Evolutionary conservation across 2,797 vertebrate genomes (phyloP), one percentile per base, ranked within the genome.

Genomic region (Sarcophilus harrisii): DNA sequence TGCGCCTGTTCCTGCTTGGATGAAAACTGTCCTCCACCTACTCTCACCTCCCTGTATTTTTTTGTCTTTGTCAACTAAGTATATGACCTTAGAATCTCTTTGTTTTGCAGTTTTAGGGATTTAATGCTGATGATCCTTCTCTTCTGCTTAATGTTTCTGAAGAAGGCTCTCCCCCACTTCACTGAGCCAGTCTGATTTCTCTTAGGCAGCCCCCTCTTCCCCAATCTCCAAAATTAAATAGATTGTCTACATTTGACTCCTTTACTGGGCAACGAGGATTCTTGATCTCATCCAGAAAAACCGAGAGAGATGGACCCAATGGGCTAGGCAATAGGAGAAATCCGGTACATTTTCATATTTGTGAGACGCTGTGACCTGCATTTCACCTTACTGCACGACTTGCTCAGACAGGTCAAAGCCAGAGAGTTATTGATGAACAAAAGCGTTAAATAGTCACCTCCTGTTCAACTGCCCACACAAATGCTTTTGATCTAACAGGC

Each of bases 391-490:
- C 98, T 98, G 98, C 98, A 98, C 96, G 96, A 98, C 99, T 99
- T 99, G 99, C 99, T 99, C 99, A 99, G 99, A 99, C 99, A 99
- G 99, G 99, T 99, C 99, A 99, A 99, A 99, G 99, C 99, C 99
- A 99, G 99, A 98, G 98, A 99, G 99, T 99, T 99, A 99, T 99
- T 99, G 98, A 99, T 99, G 99, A 99, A 99, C 99, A 99, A 99
- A 99, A 99, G 99, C 99, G 99, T 98, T 99, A 99, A 99, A 99
- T 99, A 99, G 99, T 99, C 99, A 99, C 99, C 99, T 99, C 98
- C 98, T 98, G 97, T 98, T 98, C 98, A 98, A 98, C 98, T 98
- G 98, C 98, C 98, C 98, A 95, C 98, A 98, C 96, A 97, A 98
- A 98, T 94, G 98, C 98, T 99, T 99, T 99, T 99, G 98, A 99